Evolutionary conservation across 1,140 invertebrate genomes (phyloP).

Genomic region (Drosophila parabipectinata): DNA sequence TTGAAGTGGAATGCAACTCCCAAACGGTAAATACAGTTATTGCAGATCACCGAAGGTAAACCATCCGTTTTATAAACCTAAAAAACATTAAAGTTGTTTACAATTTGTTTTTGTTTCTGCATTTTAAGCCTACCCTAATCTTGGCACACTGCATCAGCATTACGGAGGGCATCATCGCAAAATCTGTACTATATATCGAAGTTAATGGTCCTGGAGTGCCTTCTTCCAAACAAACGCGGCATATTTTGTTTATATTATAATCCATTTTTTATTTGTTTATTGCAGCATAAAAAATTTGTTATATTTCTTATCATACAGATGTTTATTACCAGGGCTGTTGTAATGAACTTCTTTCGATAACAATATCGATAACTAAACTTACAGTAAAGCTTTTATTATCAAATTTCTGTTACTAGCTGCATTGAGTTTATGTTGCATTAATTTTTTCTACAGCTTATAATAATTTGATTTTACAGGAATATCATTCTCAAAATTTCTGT

Average conservation of each 20-base stretch:
- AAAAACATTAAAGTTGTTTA: conserved; percentile 12
- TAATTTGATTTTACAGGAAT: not conserved
- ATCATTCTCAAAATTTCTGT: not conserved
- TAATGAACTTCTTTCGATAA: not conserved
- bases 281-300: conserved; percentile 7
- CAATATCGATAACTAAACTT: not conserved
- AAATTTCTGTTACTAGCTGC: not conserved
- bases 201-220: conserved; percentile 84
- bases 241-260: conserved; percentile 85
- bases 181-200: conserved; percentile 87
- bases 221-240: conserved; percentile 88
- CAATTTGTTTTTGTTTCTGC: not conserved
- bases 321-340: conserved; percentile 15
- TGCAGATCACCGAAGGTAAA: conserved; percentile 87
- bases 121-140: conserved; percentile 85
- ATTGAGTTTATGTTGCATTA: too few species aligned
- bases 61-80: conserved; percentile 87
- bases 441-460: too few species aligned
- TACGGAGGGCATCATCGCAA: conserved; percentile 86
- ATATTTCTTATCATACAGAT: conserved; percentile 14
- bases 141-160: conserved; percentile 88
- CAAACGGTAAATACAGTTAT: conserved; percentile 87
- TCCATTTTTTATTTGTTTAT: conserved; percentile 51
- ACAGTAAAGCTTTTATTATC: not conserved
- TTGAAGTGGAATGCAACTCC: conserved; percentile 89